Percentiles rank a stretch among this genome's conserved stretches.
These are phyloP conservation scores for Stenodema calcarata DNA, from an alignment of 2,888 invertebrate genomes.

Conservation along the genomic window DNA sequence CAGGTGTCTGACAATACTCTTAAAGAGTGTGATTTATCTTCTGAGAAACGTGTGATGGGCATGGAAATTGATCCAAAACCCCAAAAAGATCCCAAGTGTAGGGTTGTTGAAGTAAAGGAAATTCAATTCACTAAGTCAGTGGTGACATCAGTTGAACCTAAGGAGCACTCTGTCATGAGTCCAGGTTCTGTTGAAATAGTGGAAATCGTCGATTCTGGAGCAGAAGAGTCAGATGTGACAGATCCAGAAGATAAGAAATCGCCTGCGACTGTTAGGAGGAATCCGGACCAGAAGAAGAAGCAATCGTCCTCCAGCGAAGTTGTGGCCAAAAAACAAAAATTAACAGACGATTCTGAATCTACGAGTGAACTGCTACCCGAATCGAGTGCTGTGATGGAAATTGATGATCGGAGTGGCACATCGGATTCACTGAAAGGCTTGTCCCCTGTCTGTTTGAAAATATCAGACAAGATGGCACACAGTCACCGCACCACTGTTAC, in stretches of 20 bases:
- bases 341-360: slow-evolving; percentile 55
- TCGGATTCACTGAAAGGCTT: neutral
- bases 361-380: neutral
- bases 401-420: neutral
- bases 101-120: slow-evolving; percentile 72
- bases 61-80: slow-evolving; percentile 46
- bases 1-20: slow-evolving; percentile 68
- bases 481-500: slow-evolving; percentile 58
- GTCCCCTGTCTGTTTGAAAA: slow-evolving; percentile 56
- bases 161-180: slow-evolving; percentile 61
- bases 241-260: slow-evolving; percentile 58
- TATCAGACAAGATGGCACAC: slow-evolving; percentile 58
- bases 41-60: slow-evolving; percentile 35
- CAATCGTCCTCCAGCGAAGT: slow-evolving; percentile 56
- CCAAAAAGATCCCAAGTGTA: slow-evolving; percentile 61
- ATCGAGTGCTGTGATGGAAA: neutral
- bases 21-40: slow-evolving; percentile 57
- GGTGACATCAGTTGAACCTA: slow-evolving; percentile 64
- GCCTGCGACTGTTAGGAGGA: slow-evolving; percentile 55
- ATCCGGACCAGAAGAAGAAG: slow-evolving; percentile 55
- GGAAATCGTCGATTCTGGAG: slow-evolving; percentile 61
- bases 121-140: slow-evolving; percentile 71
- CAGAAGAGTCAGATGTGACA: slow-evolving; percentile 57
- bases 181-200: slow-evolving; percentile 63
- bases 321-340: slow-evolving; percentile 57